phyloP scores from a whole-genome alignment of 1,140 invertebrate species.

The Chelonus insularis region DNA sequence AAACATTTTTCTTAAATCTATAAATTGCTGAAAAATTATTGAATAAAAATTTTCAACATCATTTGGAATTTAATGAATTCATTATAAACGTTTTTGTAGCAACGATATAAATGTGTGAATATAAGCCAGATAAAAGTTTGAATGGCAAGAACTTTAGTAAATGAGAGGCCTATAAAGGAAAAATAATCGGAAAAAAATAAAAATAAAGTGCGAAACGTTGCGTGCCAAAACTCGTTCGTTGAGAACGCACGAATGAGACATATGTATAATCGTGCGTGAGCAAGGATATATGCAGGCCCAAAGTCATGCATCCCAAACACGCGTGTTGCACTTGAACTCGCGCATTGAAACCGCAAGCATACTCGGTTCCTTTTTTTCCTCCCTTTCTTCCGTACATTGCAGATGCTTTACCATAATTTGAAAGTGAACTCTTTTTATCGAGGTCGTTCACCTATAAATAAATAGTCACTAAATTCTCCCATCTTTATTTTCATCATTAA shows the following conservation, averaged over 20 bases:
- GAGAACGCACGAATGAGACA: conserved; percentile 22
- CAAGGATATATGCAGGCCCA: conserved; percentile 14
- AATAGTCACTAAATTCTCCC: too few species aligned
- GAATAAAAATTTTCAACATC: too few species aligned
- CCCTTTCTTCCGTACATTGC: conserved; percentile 18
- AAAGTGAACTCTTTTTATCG: not conserved
- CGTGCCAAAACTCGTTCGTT: conserved; percentile 35
- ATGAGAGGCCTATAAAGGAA: too few species aligned
- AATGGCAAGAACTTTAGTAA: too few species aligned
- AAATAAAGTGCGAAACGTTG: conserved; percentile 24
- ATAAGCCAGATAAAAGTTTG: too few species aligned
- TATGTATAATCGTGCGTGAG: conserved; percentile 16
- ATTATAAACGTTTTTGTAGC: too few species aligned
- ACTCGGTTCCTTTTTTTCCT: conserved; percentile 34
- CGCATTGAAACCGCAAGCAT: conserved; percentile 30
- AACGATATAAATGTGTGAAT: too few species aligned
- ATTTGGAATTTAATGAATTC: too few species aligned
- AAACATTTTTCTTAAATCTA: too few species aligned
- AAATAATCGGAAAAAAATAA: conserved; percentile 19
- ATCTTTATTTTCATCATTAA: too few species aligned
- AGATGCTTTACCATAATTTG: not conserved
- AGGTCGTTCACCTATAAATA: conserved; percentile 3
- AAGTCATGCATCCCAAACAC: conserved; percentile 33
- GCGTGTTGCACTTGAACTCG: conserved; percentile 29
- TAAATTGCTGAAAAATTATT: too few species aligned